Percentiles rank a stretch among this genome's conserved stretches.
Evolutionary conservation across 1,140 invertebrate species (phyloP).

Genomic region (Papilio polyxenes): DNA sequence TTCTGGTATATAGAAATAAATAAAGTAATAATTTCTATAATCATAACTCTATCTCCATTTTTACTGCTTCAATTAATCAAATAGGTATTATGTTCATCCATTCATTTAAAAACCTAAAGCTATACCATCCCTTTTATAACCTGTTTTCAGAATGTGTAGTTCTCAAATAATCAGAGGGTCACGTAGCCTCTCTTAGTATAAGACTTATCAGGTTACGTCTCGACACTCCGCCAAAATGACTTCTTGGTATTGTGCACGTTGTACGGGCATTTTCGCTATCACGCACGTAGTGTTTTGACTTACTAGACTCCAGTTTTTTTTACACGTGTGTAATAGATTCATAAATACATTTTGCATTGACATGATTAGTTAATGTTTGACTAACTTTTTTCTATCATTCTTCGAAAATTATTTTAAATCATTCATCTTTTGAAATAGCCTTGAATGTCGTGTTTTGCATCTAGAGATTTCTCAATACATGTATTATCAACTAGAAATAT

Average conservation of each 20-base stretch:
- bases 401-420: too few relatives aligned
- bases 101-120: not conserved
- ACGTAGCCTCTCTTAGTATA: not conserved
- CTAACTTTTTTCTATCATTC: too few relatives aligned
- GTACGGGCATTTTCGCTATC: not conserved
- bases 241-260: not conserved
- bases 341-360: too few relatives aligned
- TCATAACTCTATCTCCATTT: not conserved
- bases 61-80: not conserved
- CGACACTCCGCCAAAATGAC: not conserved
- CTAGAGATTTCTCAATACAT: too few relatives aligned
- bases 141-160: not conserved
- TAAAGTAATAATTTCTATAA: not conserved
- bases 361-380: too few relatives aligned
- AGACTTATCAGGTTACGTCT: not conserved
- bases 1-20: not conserved
- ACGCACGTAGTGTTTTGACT: constrained; percentile 1
- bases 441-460: too few relatives aligned
- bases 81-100: not conserved
- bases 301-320: not conserved
- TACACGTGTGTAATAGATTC: not conserved
- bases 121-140: not conserved
- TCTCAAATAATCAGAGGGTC: not conserved
- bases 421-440: too few relatives aligned
- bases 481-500: too few relatives aligned